These are phyloP conservation scores for Deroplatys truncata DNA, from an alignment of 2,888 invertebrate genomes.

Conservation along the genomic window DNA sequence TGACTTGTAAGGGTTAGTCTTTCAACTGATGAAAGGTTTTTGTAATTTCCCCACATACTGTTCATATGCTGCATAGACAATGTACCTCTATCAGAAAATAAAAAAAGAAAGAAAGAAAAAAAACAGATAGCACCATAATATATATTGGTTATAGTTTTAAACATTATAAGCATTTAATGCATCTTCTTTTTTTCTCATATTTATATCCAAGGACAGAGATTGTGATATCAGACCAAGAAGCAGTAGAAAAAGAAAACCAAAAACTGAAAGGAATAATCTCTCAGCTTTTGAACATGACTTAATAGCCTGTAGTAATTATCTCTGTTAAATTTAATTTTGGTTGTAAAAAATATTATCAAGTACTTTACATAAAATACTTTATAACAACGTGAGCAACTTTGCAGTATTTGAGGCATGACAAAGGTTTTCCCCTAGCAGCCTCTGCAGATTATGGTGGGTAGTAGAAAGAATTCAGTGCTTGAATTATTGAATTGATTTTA, in stretches of 20 bases:
- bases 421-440: too few relatives aligned
- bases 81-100: neutral
- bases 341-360: neutral
- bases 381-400: too few relatives aligned
- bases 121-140: neutral
- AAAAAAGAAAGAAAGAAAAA: too few relatives aligned
- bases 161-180: neutral
- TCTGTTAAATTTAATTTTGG: neutral
- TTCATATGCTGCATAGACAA: neutral
- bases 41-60: neutral
- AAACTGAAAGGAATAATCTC: neutral
- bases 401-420: too few relatives aligned
- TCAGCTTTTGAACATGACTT: neutral
- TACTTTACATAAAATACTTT: too few relatives aligned
- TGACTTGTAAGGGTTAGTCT: neutral
- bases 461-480: too few relatives aligned
- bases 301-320: neutral
- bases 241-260: neutral
- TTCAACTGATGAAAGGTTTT: neutral
- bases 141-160: neutral
- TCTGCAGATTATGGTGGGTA: too few relatives aligned
- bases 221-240: neutral
- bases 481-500: too few relatives aligned
- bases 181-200: neutral
- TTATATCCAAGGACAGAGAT: neutral